A percentile compares a stretch with the other conserved stretches of the same genome.
Conservation (phyloP, 2,113 vertebrate species). For the Tretioscincus oriximinensis region DNA sequence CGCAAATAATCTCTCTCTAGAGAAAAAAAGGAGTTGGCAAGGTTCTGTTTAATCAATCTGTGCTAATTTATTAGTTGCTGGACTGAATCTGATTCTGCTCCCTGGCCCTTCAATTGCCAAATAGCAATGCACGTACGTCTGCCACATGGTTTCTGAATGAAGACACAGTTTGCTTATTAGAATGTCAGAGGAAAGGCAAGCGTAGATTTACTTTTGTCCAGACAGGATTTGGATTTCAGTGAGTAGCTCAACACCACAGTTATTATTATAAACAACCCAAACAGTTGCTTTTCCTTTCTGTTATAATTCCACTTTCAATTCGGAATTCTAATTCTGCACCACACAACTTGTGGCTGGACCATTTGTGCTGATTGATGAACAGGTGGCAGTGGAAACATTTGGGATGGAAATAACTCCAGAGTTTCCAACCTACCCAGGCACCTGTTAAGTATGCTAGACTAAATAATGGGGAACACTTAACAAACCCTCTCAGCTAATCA, state of each 20-base stretch:
- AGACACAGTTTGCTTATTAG: slow-evolving; percentile 2
- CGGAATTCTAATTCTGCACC: background rate
- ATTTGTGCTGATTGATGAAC: background rate
- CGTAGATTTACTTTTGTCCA: background rate
- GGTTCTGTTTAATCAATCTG: background rate
- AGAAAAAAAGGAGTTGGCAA: background rate
- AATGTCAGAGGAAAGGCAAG: background rate
- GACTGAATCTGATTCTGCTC: background rate
- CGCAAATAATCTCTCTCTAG: background rate
- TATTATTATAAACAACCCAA: background rate
- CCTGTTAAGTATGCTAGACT: background rate
- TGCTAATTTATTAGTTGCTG: slow-evolving; percentile 5
- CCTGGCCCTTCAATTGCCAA: background rate
- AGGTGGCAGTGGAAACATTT: background rate
- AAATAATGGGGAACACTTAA: background rate
- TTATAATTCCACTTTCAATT: slow-evolving; percentile 8
- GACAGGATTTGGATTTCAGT: background rate
- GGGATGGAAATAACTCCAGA: background rate
- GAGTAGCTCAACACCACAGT: background rate
- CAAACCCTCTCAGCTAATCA: background rate
- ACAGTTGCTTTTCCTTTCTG: accelerated
- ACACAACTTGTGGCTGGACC: background rate
- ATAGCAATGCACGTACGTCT: background rate
- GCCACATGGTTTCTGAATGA: background rate
- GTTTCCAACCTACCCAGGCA: background rate